Conservation (phyloP, 2,888 invertebrate species). For the Acronicta leporina region DNA sequence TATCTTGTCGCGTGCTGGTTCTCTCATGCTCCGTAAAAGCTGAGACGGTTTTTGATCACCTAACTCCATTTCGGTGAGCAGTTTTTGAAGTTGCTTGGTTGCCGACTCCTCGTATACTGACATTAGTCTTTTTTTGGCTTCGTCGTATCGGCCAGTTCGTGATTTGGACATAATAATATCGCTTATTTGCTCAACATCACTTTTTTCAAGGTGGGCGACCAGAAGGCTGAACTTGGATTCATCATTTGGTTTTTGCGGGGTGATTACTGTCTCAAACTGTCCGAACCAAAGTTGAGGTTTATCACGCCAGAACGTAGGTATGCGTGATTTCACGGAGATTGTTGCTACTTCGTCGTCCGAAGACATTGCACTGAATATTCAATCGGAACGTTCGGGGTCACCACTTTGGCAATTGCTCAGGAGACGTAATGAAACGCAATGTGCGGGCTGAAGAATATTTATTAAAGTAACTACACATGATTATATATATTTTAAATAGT, state of each 20-base stretch:
- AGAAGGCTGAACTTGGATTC: conserved; percentile 11
- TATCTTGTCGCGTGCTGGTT: conserved; percentile 1
- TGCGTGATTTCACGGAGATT: conserved; percentile 9
- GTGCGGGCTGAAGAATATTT: too few relatives aligned
- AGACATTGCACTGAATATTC: not conserved
- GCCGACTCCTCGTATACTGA: conserved; percentile 3
- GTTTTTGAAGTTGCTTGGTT: conserved; percentile 4
- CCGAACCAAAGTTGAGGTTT: conserved; percentile 5
- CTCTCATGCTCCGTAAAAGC: conserved; percentile 5
- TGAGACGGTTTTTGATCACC: conserved; percentile 8
- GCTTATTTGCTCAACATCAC: conserved; percentile 7
- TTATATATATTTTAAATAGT: too few relatives aligned
- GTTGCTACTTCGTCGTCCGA: not conserved
- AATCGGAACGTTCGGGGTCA: conserved; percentile 1
- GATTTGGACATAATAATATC: conserved; percentile 10
- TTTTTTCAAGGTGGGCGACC: conserved; percentile 8
- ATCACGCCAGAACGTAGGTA: conserved; percentile 3
- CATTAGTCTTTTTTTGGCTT: conserved; percentile 7
- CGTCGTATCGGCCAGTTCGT: conserved; percentile 6
- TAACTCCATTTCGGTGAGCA: conserved; percentile 6
- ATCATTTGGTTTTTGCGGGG: conserved; percentile 5
- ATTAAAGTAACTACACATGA: too few relatives aligned
- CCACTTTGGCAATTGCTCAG: conserved; percentile 1
- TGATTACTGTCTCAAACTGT: conserved; percentile 7
- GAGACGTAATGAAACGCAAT: too few relatives aligned